These are phyloP conservation scores for Xerus rutilus DNA, from an alignment of 2,797 vertebrate genomes.

Conservation along the genomic window DNA sequence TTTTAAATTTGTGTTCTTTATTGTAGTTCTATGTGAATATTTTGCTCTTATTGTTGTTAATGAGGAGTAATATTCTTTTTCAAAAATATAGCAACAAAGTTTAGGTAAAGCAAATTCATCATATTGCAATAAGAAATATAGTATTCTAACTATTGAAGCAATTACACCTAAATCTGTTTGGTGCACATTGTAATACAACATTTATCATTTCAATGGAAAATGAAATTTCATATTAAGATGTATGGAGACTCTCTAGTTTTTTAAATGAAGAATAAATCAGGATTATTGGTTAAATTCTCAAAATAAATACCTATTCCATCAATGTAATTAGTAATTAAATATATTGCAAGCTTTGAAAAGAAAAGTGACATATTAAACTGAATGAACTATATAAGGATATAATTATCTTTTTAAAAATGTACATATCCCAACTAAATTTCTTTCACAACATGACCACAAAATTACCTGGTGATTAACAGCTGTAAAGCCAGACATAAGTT, in stretches of 20 bases:
- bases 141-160: not conserved
- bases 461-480: constrained; percentile 40
- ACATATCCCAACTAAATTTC: constrained; percentile 14
- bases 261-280: constrained; percentile 47
- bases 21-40: not conserved
- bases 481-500: constrained; percentile 51
- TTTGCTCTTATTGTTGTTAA: not conserved
- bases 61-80: not conserved
- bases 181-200: not conserved
- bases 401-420: not conserved
- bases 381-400: not conserved
- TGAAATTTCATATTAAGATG: constrained; percentile 10
- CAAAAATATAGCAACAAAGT: not conserved
- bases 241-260: not conserved
- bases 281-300: not conserved
- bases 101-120: not conserved
- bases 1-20: not conserved
- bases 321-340: not conserved
- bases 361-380: not conserved
- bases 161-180: not conserved
- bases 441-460: not conserved
- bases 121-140: not conserved
- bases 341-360: not conserved
- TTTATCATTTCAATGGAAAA: constrained; percentile 40
- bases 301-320: not conserved